Percentiles rank a stretch among this genome's conserved stretches.
Evolutionary conservation across 2,888 invertebrate genomes (phyloP).

Genomic region (Phania funesta): DNA sequence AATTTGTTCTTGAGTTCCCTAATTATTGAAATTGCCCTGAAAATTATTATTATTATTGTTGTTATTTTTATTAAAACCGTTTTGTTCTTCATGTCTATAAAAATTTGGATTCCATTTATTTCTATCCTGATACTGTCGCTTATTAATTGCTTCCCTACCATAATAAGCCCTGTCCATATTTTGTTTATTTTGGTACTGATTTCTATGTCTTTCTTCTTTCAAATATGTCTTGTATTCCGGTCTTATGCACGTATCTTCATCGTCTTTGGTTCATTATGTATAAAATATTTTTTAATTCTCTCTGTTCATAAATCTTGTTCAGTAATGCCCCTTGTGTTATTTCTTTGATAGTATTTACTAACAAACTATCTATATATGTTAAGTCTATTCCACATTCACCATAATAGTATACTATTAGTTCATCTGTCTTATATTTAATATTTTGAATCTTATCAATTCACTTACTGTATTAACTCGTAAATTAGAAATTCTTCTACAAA

Average conservation of each 20-base stretch:
- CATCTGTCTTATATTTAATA: too few species aligned
- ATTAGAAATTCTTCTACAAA: background rate
- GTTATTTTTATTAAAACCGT: background rate
- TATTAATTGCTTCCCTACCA: background rate
- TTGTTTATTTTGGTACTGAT: background rate
- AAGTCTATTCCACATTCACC: slow-evolving; percentile 12
- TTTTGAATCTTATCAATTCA: slow-evolving; percentile 13
- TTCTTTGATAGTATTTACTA: background rate
- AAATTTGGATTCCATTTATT: background rate
- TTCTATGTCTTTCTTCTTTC: slow-evolving; percentile 19
- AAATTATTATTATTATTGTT: too few species aligned
- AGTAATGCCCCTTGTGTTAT: background rate
- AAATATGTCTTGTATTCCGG: background rate
- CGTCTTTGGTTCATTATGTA: slow-evolving; percentile 2
- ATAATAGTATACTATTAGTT: background rate
- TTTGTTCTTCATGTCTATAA: slow-evolving; percentile 7
- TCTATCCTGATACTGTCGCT: background rate
- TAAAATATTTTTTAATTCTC: slow-evolving; percentile 4
- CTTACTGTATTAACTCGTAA: slow-evolving; percentile 12
- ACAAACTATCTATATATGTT: background rate
- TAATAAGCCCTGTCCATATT: background rate
- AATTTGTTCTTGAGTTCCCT: slow-evolving; percentile 50
- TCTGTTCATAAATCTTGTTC: background rate
- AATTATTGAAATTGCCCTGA: background rate
- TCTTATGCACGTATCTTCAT: slow-evolving; percentile 1